A percentile compares a stretch with the other conserved stretches of the same genome.
These are phyloP conservation scores for Baronia brevicornis DNA, from an alignment of 2,888 invertebrate species.

Conservation along the genomic window DNA sequence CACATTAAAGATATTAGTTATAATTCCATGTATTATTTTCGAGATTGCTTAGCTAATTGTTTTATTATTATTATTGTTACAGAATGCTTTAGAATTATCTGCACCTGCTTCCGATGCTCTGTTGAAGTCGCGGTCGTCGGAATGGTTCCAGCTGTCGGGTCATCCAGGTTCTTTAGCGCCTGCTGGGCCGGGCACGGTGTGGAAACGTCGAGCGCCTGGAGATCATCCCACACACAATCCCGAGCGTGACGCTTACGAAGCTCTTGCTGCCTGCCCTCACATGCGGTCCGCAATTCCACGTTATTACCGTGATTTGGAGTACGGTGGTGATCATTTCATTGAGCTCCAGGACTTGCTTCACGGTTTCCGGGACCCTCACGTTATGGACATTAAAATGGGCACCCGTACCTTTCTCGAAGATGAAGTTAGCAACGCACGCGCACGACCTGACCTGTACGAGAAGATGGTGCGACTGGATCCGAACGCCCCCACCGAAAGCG, in stretches of 20 bases:
- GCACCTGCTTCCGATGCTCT: slow-evolving; percentile 93
- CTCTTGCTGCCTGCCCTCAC: slow-evolving; percentile 83
- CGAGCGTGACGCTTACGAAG: slow-evolving; percentile 87
- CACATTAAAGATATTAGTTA: too few species aligned
- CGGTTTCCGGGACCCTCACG: slow-evolving; percentile 92
- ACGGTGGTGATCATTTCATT: slow-evolving; percentile 88
- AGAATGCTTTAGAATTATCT: slow-evolving; percentile 94
- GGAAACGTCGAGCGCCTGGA: slow-evolving; percentile 88
- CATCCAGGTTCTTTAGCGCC: slow-evolving; percentile 95
- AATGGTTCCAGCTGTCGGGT: slow-evolving; percentile 95
- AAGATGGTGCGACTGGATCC: slow-evolving; percentile 97
- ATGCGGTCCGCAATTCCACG: slow-evolving; percentile 85
- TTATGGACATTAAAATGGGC: slow-evolving; percentile 99
- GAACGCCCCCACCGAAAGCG: slow-evolving; percentile 88
- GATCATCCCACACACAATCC: slow-evolving; percentile 83
- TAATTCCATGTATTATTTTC: too few species aligned
- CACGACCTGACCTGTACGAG: slow-evolving; percentile 91
- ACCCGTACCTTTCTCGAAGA: slow-evolving; percentile 96
- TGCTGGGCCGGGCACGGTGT: slow-evolving; percentile 94
- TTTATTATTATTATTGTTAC: slow-evolving; percentile 64
- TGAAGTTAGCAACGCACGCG: slow-evolving; percentile 91
- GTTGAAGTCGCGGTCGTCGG: slow-evolving; percentile 80
- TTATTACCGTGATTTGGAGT: slow-evolving; percentile 88
- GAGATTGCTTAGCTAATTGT: too few species aligned
- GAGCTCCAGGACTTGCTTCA: slow-evolving; percentile 95